Evolutionary conservation across 2,113 vertebrate species (phyloP).

Genomic region (Gambusia holbrooki): DNA sequence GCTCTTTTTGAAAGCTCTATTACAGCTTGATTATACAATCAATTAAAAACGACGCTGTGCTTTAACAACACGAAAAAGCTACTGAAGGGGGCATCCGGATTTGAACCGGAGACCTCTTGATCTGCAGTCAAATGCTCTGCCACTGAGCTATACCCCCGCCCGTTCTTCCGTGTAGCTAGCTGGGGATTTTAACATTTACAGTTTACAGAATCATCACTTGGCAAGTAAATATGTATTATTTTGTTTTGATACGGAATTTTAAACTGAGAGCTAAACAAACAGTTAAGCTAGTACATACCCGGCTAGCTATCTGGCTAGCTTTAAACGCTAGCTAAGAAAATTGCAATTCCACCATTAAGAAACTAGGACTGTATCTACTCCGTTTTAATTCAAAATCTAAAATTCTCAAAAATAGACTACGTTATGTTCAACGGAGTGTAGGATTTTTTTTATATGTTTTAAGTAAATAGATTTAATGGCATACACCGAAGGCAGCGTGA

Average conservation of each 20-base stretch:
- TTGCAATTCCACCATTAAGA: neutral
- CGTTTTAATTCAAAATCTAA: neutral
- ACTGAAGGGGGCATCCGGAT: conserved; percentile 85
- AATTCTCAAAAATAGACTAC: neutral
- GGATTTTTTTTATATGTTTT: neutral
- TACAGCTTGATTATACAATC: neutral
- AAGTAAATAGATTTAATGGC: neutral
- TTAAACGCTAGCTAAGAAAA: neutral
- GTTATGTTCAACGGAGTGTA: neutral
- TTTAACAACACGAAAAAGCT: too few species aligned
- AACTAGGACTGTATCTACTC: neutral
- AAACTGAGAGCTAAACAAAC: neutral
- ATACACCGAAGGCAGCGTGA: neutral
- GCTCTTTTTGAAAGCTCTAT: too few species aligned
- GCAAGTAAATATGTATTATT: neutral
- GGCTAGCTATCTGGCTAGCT: neutral
- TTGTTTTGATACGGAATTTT: neutral
- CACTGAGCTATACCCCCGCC: conserved; percentile 88
- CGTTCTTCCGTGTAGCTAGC: accelerated
- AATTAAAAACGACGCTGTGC: neutral
- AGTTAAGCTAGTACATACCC: neutral
- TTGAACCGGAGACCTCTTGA: conserved; percentile 89
- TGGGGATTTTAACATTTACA: too few species aligned
- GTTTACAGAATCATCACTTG: neutral
- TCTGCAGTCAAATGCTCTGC: conserved; percentile 92